phyloP scores from a whole-genome alignment of 2,888 invertebrate genomes.

The Trissoscelio sp. region DNA sequence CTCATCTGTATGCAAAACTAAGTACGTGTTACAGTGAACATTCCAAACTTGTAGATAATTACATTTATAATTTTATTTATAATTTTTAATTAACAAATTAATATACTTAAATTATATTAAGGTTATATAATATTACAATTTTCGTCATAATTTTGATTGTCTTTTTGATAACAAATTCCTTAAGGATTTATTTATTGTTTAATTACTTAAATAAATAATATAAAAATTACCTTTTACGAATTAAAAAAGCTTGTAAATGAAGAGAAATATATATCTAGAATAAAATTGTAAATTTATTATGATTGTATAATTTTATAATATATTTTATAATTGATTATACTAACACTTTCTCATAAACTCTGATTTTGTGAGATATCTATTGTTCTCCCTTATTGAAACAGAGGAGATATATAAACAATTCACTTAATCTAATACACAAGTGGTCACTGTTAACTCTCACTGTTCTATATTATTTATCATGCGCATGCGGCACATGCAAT shows the following conservation, averaged over 20 bases:
- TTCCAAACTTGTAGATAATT: background rate
- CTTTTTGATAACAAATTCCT: no score
- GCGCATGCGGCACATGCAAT: constrained; percentile 25
- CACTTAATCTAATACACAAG: constrained; percentile 39
- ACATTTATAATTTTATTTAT: background rate
- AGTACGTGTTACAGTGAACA: background rate
- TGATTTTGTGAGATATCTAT: background rate
- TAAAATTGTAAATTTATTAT: no score
- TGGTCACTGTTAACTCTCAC: constrained; percentile 31
- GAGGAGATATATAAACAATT: constrained; percentile 40
- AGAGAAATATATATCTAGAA: no score
- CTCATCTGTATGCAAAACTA: constrained; percentile 1
- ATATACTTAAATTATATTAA: background rate
- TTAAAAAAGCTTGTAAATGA: no score
- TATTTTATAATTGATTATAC: no score
- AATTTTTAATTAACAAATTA: background rate
- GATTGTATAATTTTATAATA: no score
- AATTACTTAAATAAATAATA: no score
- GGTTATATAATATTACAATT: background rate
- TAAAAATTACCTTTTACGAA: no score
- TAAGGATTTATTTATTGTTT: no score
- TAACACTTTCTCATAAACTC: background rate
- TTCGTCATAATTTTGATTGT: no score
- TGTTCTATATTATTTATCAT: constrained; percentile 24
- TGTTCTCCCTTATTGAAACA: constrained; percentile 24